Evolutionary conservation across 2,113 vertebrate species (phyloP).

Genomic region (Pachyramphus minor): DNA sequence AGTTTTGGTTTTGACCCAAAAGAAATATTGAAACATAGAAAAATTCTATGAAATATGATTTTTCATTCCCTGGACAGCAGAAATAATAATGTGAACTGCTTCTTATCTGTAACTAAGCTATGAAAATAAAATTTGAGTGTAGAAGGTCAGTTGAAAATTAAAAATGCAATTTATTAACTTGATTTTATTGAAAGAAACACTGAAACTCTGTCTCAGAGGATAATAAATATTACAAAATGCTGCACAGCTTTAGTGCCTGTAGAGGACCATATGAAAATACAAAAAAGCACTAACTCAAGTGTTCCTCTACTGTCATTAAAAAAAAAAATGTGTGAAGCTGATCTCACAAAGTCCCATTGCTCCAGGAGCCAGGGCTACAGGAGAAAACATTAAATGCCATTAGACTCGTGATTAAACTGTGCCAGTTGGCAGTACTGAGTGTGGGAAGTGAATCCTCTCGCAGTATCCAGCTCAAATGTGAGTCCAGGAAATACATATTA

Average conservation of each 20-base stretch:
- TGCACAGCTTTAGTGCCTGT: not conserved
- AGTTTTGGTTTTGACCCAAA: not conserved
- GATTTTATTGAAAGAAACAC: not conserved
- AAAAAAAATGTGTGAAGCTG: not conserved
- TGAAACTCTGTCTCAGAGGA: not conserved
- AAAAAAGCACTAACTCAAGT: not conserved
- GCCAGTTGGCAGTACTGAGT: not conserved
- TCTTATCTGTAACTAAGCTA: not conserved
- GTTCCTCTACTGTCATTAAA: not conserved
- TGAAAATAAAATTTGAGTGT: not conserved
- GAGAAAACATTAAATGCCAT: not conserved
- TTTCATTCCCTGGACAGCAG: not conserved
- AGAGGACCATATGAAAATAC: not conserved
- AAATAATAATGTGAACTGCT: not conserved
- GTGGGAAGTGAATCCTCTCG: not conserved
- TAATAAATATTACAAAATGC: not conserved
- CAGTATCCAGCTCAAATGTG: not conserved
- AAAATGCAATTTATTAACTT: not conserved
- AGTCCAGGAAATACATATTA: not conserved
- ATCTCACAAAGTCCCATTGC: not conserved
- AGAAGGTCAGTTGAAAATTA: not conserved
- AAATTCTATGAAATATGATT: not conserved
- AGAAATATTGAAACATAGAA: not conserved
- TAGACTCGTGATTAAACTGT: not conserved
- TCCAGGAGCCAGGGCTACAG: not conserved